Base-by-base conservation (phyloP, 1,140 invertebrate genomes). In the Bombus sylvicola region DNA sequence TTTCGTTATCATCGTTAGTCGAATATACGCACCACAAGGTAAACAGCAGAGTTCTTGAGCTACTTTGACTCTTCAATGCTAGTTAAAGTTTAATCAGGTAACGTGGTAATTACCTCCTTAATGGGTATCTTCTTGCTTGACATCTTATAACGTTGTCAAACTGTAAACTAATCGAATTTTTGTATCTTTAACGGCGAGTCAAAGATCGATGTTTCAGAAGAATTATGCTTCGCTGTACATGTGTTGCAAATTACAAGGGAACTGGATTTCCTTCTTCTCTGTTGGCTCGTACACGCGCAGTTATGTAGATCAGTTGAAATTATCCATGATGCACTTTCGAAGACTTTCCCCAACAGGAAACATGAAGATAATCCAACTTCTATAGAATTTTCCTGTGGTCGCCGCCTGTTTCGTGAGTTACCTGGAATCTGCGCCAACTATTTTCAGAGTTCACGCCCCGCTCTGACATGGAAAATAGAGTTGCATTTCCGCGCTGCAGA, bases 401-500 rank as follows among this genome's bases (percentile, higher is more conserved):
- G 31, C n/a, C 9, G 22, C 37, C 4, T 28, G 8, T 22, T 22
- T 59, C 37, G 28, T 22, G 47, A 53, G 47, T 13, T 34, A 31
- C 57, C 31, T 37, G 43, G 28, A 37, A 22, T 18, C 59, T 31
- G 15, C 34, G 0, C 3, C 12, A 85, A 62, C 78, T 68, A 81
- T 81, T 73, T 85, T 59, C 83, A 22, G 81, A 85, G 69, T 81
- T 81, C 53, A 5, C 18, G 22, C 22, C 34, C 47, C 18, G 22
- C 31, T 28, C 15, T 31, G 68, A 28, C 57, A 74, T 31, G 66
- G 68, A 81, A 85, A 81, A 79, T 72, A 84, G 53, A 84, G 66
- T 34, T 34, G 78, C 34, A 15, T 57, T 72, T 73, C 43, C 57
- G 5, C 0, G 18, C 22, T 85, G 47, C 31, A 80, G 83, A 84